Evolutionary conservation across 2,888 invertebrate genomes (phyloP), one percentile per base, ranked within the genome.

Genomic region (Catotricha subobsoleta): DNA sequence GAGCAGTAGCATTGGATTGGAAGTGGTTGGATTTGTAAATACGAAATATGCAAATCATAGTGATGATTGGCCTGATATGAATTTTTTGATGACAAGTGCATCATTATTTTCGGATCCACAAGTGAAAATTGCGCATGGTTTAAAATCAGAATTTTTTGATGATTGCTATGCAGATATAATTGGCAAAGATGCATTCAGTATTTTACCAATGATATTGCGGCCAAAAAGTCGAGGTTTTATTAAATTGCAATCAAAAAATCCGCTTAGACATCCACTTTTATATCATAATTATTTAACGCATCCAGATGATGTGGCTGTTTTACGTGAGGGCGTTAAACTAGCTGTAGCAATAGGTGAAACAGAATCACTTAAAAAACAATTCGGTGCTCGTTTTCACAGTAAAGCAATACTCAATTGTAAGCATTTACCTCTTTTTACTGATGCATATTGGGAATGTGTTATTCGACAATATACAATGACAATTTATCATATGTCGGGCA

Each of bases 231-330:
- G 37, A 5, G 95, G 95, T 0, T 72, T 71, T 49, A 70, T 95
- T 1, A 80, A 77, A 48, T 59, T 91, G 2, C 68, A 69, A 35
- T 72, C 75, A 0, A 72, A 67, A 38, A 73, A 82, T 59, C 79
- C 82, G 0, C 56, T 73, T 54, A 76, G 83, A 7, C 82, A 88
- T 58, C 95, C 95, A 0, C 64, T 86, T 4, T 71, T 95, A 56
- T 79, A 87, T 51, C 90, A 91, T 53, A 94, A 94, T 58, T 95
- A 95, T 56, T 66, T 95, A 45, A 80, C 86, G 1, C 79, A 88
- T 57, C 81, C 80, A 0, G 76, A 81, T 45, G 94, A 94, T 51
- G 77, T 88, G 0, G 71, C 76, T 21, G 82, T 83, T 0, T 59
- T 90, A 40, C 67, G 87, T 18, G 88, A 88, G 61, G 88, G 88